Evolutionary conservation across 2,113 vertebrate genomes (phyloP).

Genomic region (Lepus americanus): DNA sequence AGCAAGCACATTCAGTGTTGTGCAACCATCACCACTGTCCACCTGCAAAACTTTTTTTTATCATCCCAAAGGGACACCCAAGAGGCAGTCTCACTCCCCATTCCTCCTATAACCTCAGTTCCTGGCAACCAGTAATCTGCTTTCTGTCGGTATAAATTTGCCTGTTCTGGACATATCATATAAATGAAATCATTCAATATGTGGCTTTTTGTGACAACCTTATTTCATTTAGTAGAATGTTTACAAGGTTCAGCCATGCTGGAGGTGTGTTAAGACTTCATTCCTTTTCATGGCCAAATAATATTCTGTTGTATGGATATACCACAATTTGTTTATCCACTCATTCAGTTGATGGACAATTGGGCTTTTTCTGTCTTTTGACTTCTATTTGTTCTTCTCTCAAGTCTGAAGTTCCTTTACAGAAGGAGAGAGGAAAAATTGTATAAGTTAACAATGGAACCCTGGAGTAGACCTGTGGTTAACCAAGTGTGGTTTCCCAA

Average conservation of each 20-base stretch:
- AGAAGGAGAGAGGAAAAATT: not conserved
- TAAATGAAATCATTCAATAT: not conserved
- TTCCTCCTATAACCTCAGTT: not conserved
- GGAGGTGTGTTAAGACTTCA: not conserved
- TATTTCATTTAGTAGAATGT: not conserved
- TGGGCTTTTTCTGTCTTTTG: not conserved
- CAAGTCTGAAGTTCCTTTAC: constrained; percentile 26
- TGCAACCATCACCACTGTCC: not conserved
- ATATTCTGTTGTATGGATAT: not conserved
- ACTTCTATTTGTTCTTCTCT: not conserved
- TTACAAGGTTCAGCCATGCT: not conserved
- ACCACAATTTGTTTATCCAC: not conserved
- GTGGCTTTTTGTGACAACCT: not conserved
- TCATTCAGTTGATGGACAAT: not conserved
- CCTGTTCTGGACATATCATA: not conserved
- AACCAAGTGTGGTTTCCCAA: not conserved
- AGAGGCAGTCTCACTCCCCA: not conserved
- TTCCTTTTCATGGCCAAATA: not conserved
- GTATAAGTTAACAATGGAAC: not conserved
- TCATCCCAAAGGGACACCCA: not conserved
- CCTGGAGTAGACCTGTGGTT: not conserved
- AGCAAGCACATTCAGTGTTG: not conserved
- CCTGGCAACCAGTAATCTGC: not conserved
- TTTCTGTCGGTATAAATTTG: not conserved
- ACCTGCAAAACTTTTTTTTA: not conserved